phyloP scores from a whole-genome alignment of 2,888 invertebrate species.

The Drosophila parthenogenetica region DNA sequence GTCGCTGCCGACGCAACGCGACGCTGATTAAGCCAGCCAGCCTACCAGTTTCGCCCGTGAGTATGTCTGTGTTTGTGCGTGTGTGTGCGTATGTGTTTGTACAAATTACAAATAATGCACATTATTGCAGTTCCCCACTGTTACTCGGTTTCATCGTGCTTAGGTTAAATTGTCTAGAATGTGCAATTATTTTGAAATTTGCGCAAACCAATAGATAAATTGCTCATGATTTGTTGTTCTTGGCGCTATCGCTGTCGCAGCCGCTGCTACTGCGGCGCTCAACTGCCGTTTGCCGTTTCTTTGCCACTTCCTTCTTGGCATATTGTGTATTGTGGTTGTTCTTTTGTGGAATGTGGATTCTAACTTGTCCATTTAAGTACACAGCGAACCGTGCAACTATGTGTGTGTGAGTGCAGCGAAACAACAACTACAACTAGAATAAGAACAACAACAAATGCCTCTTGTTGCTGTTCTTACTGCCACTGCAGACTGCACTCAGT shows the following conservation, averaged over 20 bases:
- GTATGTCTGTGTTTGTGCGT: neutral
- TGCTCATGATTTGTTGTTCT: constrained; percentile 34
- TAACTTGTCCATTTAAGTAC: constrained; percentile 77
- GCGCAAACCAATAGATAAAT: constrained; percentile 72
- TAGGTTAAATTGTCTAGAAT: constrained; percentile 56
- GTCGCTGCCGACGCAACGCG: constrained; percentile 19
- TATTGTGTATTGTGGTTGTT: constrained; percentile 47
- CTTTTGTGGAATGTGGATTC: constrained; percentile 78
- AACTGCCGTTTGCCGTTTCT: constrained; percentile 46
- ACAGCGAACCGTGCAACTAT: constrained; percentile 43
- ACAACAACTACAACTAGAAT: constrained; percentile 21
- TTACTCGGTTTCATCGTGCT: constrained; percentile 29
- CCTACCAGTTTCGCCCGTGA: constrained; percentile 37
- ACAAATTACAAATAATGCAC: constrained; percentile 63
- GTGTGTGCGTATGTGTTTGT: constrained; percentile 15
- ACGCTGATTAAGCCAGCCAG: constrained; percentile 17
- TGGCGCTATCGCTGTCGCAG: constrained; percentile 21
- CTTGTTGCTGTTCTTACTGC: constrained; percentile 51
- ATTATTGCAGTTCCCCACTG: constrained; percentile 46
- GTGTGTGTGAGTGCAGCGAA: constrained; percentile 39
- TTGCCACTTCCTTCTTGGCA: constrained; percentile 62
- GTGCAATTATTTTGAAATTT: constrained; percentile 77
- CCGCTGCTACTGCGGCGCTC: constrained; percentile 35
- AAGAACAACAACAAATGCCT: constrained; percentile 39
- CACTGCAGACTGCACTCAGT: constrained; percentile 17